phyloP scores from a whole-genome alignment of 1,140 invertebrate genomes.

The Drosophila simulans region DNA sequence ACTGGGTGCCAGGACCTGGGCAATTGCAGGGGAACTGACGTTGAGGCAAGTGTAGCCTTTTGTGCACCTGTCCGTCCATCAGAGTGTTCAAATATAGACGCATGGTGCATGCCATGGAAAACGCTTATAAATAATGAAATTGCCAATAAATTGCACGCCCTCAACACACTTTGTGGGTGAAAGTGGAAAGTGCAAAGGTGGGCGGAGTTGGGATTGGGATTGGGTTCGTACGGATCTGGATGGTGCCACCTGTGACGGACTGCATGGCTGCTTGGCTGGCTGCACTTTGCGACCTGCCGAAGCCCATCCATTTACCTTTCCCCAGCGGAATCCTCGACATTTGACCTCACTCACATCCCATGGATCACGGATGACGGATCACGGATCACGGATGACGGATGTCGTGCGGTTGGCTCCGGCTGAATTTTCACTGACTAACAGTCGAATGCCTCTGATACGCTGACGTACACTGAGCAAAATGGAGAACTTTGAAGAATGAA shows the following conservation, averaged over 20 bases:
- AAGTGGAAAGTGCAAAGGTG: neutral
- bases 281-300: constrained; percentile 68
- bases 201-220: neutral
- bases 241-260: constrained; percentile 16
- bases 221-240: neutral
- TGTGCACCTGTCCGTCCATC: constrained; percentile 12
- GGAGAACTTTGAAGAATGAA: no score
- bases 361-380: constrained; percentile 42
- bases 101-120: constrained; percentile 45
- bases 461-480: neutral
- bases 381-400: constrained; percentile 51
- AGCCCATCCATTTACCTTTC: constrained; percentile 37
- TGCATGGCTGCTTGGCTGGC: constrained; percentile 37
- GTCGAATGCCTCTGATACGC: constrained; percentile 5
- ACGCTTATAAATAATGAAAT: constrained; percentile 73
- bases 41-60: constrained; percentile 16
- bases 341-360: constrained; percentile 22
- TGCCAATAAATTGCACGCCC: constrained; percentile 64
- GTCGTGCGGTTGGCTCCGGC: constrained; percentile 37
- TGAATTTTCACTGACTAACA: constrained; percentile 18
- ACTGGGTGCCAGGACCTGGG: constrained; percentile 19
- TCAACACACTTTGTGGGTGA: neutral
- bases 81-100: constrained; percentile 24
- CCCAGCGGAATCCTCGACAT: constrained; percentile 4
- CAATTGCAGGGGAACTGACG: constrained; percentile 10